phyloP scores from a whole-genome alignment of 2,888 invertebrate genomes.

The Luffia ferchaultella region DNA sequence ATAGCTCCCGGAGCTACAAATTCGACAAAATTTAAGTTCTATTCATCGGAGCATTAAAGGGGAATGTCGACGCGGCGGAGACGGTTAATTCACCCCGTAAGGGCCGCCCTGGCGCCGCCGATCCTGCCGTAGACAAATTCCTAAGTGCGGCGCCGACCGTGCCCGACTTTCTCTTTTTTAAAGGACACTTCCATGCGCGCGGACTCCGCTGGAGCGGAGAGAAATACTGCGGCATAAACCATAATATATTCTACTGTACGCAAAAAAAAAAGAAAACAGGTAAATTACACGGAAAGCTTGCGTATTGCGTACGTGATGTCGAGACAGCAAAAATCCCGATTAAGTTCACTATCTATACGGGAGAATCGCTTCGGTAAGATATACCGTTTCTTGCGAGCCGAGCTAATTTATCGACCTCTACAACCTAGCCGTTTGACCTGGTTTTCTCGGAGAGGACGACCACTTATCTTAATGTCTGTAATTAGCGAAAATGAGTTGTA shows the following conservation, averaged over 20 bases:
- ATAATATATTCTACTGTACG: constrained; percentile 29
- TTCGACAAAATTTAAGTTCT: constrained; percentile 60
- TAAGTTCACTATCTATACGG: constrained; percentile 21
- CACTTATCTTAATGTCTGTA: too few relatives aligned
- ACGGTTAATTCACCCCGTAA: constrained; percentile 63
- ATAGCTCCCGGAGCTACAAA: constrained; percentile 42
- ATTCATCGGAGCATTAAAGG: constrained; percentile 54
- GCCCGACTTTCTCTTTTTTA: constrained; percentile 16
- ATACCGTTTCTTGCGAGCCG: not conserved
- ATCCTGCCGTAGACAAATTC: constrained; percentile 61
- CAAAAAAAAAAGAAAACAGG: constrained; percentile 32
- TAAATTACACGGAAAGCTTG: constrained; percentile 20
- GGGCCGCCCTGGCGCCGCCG: constrained; percentile 58
- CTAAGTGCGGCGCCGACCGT: constrained; percentile 30
- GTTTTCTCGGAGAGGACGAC: too few relatives aligned
- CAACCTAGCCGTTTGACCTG: too few relatives aligned
- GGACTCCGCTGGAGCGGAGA: constrained; percentile 39
- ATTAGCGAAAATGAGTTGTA: too few relatives aligned
- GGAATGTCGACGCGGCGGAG: constrained; percentile 40
- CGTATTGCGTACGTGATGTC: constrained; percentile 37
- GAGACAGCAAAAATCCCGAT: constrained; percentile 49
- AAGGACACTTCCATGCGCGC: constrained; percentile 37
- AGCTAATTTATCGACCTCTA: not conserved
- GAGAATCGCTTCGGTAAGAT: not conserved
- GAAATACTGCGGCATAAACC: constrained; percentile 44